Conservation (phyloP, 2,113 vertebrate species). For the Platycercus adscitus region DNA sequence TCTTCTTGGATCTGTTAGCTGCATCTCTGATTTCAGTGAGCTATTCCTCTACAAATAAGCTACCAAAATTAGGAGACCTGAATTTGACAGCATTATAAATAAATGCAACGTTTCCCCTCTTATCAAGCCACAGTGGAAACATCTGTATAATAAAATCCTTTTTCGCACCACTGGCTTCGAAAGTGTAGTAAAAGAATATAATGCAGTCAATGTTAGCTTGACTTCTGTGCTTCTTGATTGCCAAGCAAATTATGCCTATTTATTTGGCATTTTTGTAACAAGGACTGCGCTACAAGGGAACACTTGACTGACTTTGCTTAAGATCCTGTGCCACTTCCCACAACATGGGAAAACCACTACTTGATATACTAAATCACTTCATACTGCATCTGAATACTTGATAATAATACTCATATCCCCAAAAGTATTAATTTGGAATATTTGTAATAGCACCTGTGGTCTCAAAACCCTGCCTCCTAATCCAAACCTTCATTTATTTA, state of each 20-base stretch:
- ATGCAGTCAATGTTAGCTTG: background rate
- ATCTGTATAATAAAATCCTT: slow-evolving; percentile 5
- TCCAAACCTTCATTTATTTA: slow-evolving; percentile 15
- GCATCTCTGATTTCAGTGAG: background rate
- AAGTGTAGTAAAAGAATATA: slow-evolving; percentile 10
- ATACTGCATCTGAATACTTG: slow-evolving; percentile 18
- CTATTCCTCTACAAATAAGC: background rate
- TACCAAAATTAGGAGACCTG: background rate
- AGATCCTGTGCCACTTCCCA: background rate
- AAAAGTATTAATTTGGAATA: slow-evolving; percentile 44
- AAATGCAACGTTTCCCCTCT: slow-evolving; percentile 4
- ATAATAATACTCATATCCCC: background rate
- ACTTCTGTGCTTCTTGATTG: slow-evolving; percentile 31
- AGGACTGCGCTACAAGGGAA: slow-evolving; percentile 23
- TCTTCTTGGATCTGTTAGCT: background rate
- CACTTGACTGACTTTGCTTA: slow-evolving; percentile 48
- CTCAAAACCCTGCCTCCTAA: slow-evolving; percentile 15
- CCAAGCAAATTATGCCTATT: slow-evolving; percentile 32
- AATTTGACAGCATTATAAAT: slow-evolving; percentile 26
- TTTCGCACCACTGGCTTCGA: background rate
- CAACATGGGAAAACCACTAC: slow-evolving; percentile 3
- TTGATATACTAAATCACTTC: slow-evolving; percentile 12
- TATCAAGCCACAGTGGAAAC: slow-evolving; percentile 32
- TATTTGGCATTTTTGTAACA: slow-evolving; percentile 58
- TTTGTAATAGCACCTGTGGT: background rate